A percentile compares a stretch with the other conserved stretches of the same genome.
These are phyloP conservation scores for Cheilosia impressa DNA, from an alignment of 2,888 invertebrate species.

Conservation along the genomic window DNA sequence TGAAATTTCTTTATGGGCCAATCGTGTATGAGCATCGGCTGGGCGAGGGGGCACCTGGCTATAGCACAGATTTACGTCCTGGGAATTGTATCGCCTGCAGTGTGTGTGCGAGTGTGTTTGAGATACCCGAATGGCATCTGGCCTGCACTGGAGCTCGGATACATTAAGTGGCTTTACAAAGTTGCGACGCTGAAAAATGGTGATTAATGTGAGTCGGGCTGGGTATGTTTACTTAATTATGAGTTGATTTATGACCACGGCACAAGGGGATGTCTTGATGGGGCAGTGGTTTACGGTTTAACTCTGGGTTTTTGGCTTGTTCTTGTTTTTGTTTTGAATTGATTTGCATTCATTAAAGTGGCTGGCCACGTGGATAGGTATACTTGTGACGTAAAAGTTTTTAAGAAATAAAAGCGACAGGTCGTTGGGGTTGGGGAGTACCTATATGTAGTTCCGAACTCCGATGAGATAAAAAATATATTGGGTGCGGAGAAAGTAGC, in stretches of 20 bases:
- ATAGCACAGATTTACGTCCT: not conserved
- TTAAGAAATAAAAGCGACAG: too few relatives aligned
- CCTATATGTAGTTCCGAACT: too few relatives aligned
- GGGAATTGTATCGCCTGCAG: not conserved
- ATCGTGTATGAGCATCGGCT: not conserved
- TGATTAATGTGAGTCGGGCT: conserved; percentile 38
- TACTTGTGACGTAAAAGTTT: too few relatives aligned
- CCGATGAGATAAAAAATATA: too few relatives aligned
- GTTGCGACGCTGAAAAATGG: conserved; percentile 31
- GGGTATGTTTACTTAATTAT: conserved; percentile 23
- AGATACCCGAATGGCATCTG: not conserved
- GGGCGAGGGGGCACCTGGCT: not conserved
- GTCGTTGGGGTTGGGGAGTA: too few relatives aligned
- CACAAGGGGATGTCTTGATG: conserved; percentile 17
- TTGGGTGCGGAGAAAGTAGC: too few relatives aligned
- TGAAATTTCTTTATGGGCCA: conserved; percentile 20
- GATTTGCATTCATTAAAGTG: not conserved
- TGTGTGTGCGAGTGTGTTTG: conserved; percentile 1
- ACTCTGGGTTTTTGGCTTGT: not conserved
- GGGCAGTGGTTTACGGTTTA: not conserved
- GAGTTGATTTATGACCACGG: conserved; percentile 31
- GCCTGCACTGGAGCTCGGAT: conserved; percentile 14
- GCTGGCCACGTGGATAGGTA: too few relatives aligned
- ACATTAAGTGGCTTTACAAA: conserved; percentile 21
- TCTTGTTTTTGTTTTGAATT: conserved; percentile 8